Conservation (phyloP, 1,140 invertebrate species). For the Halesus radiatus region DNA sequence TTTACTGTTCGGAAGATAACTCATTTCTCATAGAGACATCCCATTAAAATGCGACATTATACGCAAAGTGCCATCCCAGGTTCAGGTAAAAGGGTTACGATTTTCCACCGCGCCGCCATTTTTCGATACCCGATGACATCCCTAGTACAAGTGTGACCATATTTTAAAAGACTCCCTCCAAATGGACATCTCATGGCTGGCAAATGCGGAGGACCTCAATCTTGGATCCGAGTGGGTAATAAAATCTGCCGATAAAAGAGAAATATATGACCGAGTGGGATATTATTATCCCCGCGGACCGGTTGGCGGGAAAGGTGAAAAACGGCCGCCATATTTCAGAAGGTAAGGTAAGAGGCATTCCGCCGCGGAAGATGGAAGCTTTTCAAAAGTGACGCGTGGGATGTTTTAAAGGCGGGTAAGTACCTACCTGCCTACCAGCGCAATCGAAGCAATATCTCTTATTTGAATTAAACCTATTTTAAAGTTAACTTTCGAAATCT, state of each 20-base stretch:
- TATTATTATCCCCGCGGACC: conserved; percentile 37
- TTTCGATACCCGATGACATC: conserved; percentile 30
- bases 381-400: conserved; percentile 24
- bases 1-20: too few relatives aligned
- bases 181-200: conserved; percentile 37
- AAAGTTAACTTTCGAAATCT: too few relatives aligned
- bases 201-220: conserved; percentile 37
- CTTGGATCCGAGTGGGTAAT: conserved; percentile 52
- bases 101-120: conserved; percentile 10
- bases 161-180: conserved; percentile 41
- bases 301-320: conserved; percentile 51
- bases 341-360: conserved; percentile 31
- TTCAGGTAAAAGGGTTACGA: background rate
- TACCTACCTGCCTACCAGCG: background rate
- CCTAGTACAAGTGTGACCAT: conserved; percentile 39
- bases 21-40: too few relatives aligned
- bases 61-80: background rate
- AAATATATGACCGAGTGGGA: conserved; percentile 44
- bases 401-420: background rate
- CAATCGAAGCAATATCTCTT: too few relatives aligned
- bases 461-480: too few relatives aligned
- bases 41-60: background rate
- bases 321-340: conserved; percentile 50
- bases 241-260: conserved; percentile 52
- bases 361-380: conserved; percentile 24